Percentiles rank a stretch among this genome's conserved stretches.
Evolutionary conservation across 1,140 invertebrate species (phyloP).

Genomic region (Lepidurus packardi): DNA sequence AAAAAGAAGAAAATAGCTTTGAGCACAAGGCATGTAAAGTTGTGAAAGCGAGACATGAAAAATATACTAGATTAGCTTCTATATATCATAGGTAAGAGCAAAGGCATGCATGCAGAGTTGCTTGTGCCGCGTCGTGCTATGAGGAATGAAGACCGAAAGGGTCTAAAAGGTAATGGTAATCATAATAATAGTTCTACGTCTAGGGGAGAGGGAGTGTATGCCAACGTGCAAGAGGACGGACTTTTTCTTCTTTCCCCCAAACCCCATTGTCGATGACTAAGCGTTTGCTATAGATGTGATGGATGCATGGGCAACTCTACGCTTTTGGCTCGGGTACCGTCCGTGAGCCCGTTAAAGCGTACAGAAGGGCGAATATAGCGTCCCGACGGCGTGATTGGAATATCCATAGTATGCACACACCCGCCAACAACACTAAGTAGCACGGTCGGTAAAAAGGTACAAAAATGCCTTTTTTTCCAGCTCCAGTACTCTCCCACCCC

Average conservation of each 20-base stretch:
- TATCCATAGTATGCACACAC: not conserved
- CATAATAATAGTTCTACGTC: not conserved
- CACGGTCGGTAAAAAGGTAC: too few species aligned
- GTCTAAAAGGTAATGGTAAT: not conserved
- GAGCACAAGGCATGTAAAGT: too few species aligned
- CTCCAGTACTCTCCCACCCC: too few species aligned
- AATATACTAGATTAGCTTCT: too few species aligned
- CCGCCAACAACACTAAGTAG: too few species aligned
- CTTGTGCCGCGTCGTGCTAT: not conserved
- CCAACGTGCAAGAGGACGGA: too few species aligned
- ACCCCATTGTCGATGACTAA: not conserved
- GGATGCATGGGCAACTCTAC: not conserved
- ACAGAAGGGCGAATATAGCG: not conserved
- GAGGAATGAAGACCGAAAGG: constrained; percentile 5
- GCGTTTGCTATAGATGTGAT: not conserved
- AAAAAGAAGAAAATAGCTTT: too few species aligned
- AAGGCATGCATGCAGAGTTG: not conserved
- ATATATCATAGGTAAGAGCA: not conserved
- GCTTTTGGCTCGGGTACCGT: not conserved
- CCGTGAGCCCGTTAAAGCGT: not conserved
- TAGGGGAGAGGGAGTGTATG: not conserved
- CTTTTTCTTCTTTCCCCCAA: not conserved
- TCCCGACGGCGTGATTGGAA: constrained; percentile 20
- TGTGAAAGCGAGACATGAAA: too few species aligned
- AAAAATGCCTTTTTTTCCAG: too few species aligned